Evolutionary conservation across 2,888 invertebrate species (phyloP).

Genomic region (Ormyrus nitidulus): DNA sequence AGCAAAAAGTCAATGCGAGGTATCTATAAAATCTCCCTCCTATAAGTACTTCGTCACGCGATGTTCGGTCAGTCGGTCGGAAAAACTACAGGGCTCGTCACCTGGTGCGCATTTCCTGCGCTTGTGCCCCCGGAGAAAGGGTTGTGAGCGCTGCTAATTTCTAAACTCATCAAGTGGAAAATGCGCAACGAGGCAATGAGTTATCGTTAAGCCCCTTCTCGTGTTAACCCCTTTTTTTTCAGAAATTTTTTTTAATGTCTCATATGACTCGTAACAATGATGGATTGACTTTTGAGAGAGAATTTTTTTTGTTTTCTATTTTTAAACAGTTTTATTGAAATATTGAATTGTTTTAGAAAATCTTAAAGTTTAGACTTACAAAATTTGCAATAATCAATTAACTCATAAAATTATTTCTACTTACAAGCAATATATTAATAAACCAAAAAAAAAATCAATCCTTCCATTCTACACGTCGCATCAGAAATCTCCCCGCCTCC

Average conservation of each 20-base stretch:
- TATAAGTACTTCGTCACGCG: constrained; percentile 59
- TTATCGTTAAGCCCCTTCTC: constrained; percentile 3
- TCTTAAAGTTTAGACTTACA: background rate
- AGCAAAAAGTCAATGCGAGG: too few relatives aligned
- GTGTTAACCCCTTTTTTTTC: constrained; percentile 19
- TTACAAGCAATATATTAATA: too few relatives aligned
- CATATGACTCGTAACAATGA: constrained; percentile 47
- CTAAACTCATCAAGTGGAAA: constrained; percentile 59
- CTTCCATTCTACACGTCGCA: too few relatives aligned
- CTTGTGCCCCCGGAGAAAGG: constrained; percentile 57
- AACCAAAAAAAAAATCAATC: too few relatives aligned
- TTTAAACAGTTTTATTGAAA: background rate
- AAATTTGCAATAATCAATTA: background rate
- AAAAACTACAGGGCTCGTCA: constrained; percentile 62
- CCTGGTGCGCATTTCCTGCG: constrained; percentile 61
- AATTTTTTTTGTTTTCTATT: background rate
- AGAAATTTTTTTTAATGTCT: constrained; percentile 27
- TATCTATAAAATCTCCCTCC: too few relatives aligned
- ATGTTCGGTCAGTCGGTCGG: constrained; percentile 62
- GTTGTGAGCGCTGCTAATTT: constrained; percentile 60
- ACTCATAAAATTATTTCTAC: background rate
- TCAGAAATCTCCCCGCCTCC: background rate
- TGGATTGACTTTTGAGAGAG: constrained; percentile 29
- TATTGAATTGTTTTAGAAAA: background rate
- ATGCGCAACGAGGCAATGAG: constrained; percentile 47